phyloP scores from a whole-genome alignment of 1,140 invertebrate genomes.

The Andrena cerasifolii region DNA sequence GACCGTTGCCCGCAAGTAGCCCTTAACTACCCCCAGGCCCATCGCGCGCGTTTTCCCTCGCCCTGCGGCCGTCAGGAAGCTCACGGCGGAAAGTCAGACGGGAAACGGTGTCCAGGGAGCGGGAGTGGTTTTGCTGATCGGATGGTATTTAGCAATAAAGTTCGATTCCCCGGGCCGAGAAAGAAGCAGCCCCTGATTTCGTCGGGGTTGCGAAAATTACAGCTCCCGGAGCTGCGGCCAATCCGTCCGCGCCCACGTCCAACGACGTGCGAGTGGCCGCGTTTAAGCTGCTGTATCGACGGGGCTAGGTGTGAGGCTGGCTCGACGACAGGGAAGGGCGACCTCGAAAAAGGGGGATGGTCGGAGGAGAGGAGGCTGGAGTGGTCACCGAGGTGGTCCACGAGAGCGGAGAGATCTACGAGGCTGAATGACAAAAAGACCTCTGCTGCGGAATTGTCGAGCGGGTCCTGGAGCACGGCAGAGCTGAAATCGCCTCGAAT shows the following conservation, averaged over 20 bases:
- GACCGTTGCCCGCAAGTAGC: conserved; percentile 25
- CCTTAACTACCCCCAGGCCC: conserved; percentile 11
- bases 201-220: conserved; percentile 81
- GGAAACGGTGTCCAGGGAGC: conserved; percentile 26
- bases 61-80: conserved; percentile 7
- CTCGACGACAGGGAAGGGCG: conserved; percentile 42
- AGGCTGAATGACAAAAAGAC: conserved; percentile 76
- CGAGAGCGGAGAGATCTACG: conserved; percentile 72
- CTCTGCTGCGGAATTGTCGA: conserved; percentile 42
- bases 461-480: conserved; percentile 6
- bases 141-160: conserved; percentile 82
- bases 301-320: conserved; percentile 47
- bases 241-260: conserved; percentile 43
- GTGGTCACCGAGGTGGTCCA: conserved; percentile 72
- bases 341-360: conserved; percentile 47
- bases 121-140: conserved; percentile 79
- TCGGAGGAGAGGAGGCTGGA: conserved; percentile 55
- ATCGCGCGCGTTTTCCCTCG: conserved; percentile 24
- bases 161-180: conserved; percentile 75
- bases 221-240: conserved; percentile 64
- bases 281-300: conserved; percentile 75
- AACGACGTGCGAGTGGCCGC: conserved; percentile 67
- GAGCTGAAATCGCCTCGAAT: conserved; percentile 66
- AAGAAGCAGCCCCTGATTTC: conserved; percentile 81
- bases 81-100: conserved; percentile 29